Percentiles rank a stretch among this genome's conserved stretches.
phyloP scores from a whole-genome alignment of 1,140 invertebrate species.

The Drosophila mojavensis region DNA sequence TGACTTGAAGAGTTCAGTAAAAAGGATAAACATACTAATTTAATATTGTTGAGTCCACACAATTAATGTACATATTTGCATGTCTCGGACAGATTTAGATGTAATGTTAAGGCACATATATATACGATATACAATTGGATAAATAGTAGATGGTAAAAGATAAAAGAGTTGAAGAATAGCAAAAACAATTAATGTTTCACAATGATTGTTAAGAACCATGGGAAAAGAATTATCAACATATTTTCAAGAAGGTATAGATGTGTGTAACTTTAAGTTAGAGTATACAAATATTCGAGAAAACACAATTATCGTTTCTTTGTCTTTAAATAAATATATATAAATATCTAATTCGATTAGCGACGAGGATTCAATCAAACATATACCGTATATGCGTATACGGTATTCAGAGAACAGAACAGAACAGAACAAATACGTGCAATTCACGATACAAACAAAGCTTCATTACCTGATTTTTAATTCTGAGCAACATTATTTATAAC shows the following conservation, averaged over 20 bases:
- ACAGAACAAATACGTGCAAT: conserved; percentile 39
- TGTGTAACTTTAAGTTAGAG: conserved; percentile 6
- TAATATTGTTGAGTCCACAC: conserved; percentile 56
- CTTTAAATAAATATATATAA: neutral
- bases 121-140: conserved; percentile 5
- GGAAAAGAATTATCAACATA: conserved; percentile 2
- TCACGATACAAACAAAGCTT: conserved; percentile 71
- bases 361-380: conserved; percentile 17
- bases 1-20: conserved; percentile 20
- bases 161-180: neutral
- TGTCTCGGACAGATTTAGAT: conserved; percentile 24
- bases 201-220: conserved; percentile 7
- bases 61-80: conserved; percentile 29
- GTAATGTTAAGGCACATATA: conserved; percentile 16
- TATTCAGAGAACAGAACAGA: neutral
- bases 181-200: neutral
- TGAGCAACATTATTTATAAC: conserved; percentile 67
- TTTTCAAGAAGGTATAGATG: neutral
- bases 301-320: conserved; percentile 15
- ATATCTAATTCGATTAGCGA: conserved; percentile 1
- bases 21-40: conserved; percentile 22
- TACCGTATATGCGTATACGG: neutral
- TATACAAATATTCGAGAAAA: neutral
- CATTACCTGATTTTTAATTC: conserved; percentile 78
- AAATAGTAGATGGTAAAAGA: too few species aligned